Conservation (phyloP, 1,140 invertebrate species). For the Ceratina australensis region DNA sequence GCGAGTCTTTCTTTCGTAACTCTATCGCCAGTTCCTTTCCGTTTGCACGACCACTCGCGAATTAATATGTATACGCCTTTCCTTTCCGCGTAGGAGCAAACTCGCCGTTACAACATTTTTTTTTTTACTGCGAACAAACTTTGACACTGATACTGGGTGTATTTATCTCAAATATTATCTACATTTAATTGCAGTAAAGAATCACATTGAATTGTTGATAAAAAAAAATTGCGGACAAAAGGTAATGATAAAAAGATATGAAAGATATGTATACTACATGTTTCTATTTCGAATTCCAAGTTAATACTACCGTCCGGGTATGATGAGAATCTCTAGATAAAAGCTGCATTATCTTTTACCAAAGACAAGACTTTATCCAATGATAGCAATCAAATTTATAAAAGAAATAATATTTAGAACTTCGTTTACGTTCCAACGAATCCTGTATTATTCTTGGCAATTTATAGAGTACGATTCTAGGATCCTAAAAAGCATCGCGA, state of each 20-base stretch:
- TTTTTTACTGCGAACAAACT: constrained; percentile 28
- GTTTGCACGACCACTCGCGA: constrained; percentile 37
- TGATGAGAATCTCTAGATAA: background rate
- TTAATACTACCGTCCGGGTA: background rate
- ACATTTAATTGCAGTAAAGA: no score
- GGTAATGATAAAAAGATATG: no score
- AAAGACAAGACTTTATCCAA: background rate
- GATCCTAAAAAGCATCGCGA: background rate
- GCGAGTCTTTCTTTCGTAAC: constrained; percentile 63
- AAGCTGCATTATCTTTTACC: background rate
- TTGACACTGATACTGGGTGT: no score
- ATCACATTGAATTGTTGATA: no score
- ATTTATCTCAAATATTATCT: background rate
- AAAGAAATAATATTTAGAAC: background rate
- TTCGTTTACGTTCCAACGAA: background rate
- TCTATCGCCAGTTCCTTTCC: constrained; percentile 55
- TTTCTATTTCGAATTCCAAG: background rate
- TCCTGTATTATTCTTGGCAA: background rate
- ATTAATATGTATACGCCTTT: constrained; percentile 57
- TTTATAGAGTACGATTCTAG: background rate
- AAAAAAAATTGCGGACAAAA: no score
- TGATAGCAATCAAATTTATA: background rate
- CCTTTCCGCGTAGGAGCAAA: constrained; percentile 59
- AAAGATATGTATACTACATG: background rate
- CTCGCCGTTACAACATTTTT: constrained; percentile 40